Evolutionary conservation across 2,113 vertebrate genomes (phyloP), one percentile per base, ranked within the genome.

Genomic region (Heliornis fulica): DNA sequence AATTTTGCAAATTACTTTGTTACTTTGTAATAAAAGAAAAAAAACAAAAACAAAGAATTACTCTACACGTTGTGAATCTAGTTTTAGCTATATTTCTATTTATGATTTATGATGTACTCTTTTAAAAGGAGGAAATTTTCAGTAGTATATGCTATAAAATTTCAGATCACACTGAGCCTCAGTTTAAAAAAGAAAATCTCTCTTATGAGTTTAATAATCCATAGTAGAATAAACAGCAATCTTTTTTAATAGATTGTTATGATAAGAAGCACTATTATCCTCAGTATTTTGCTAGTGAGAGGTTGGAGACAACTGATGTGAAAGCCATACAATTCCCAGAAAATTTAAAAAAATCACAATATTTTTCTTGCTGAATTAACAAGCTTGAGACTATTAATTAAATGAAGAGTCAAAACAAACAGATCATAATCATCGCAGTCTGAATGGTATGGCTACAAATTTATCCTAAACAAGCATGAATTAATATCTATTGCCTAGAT

Each of bases 341-440:
- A 69, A 40, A 65, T 54, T 19, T 38, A 3, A 14, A 4, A 14
- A 31, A 91, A 72, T 10, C 7, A 41, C 7, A 61, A 34, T 13
- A 31, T 32, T 89, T 89, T 64, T 40, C 15, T 5, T 74, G 1
- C 20, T n/a, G 79, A 76, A 80, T 16, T 70, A 54, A 75, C 10
- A 83, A 53, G 19, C 15, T 36, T 78, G 50, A 48, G 26, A 68
- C 14, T 1, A 1, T 45, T 70, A 60, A 20, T 16, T 81, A 83
- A 63, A 96, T 40, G n/a, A 68, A 81, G 54, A 95, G 40, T 51
- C 41, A 82, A 93, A 91, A 59, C 5, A 61, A 77, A 72, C 3
- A 88, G 17, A 50, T n/a, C n/a, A 66, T 34, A 72, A 75, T 92
- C 83, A 96, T 96, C 45, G 85, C 91, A 92, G 20, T 74, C 38